Evolutionary conservation across 1,140 invertebrate genomes (phyloP).

Genomic region (Phortica variegata): DNA sequence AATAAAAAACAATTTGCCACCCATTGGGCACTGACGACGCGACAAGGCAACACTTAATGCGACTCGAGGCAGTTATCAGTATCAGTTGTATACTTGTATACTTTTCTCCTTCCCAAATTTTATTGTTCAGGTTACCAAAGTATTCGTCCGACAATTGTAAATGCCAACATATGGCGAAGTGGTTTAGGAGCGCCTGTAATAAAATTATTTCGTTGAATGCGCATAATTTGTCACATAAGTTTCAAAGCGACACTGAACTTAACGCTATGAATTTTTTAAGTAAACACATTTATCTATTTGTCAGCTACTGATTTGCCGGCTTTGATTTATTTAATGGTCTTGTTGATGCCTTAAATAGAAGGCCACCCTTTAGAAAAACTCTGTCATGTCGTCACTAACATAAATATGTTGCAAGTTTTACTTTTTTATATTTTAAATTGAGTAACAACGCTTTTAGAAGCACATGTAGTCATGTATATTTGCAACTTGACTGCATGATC

Average conservation of each 20-base stretch:
- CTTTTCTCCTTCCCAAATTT: too few relatives aligned
- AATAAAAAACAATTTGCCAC: conserved; percentile 58
- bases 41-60: conserved; percentile 46
- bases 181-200: conserved; percentile 41
- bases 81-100: conserved; percentile 9
- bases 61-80: conserved; percentile 24
- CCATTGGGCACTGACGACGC: conserved; percentile 54
- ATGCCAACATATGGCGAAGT: conserved; percentile 49
- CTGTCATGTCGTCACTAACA: too few relatives aligned
- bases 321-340: too few relatives aligned
- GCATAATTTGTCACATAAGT: conserved; percentile 52
- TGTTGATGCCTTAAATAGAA: too few relatives aligned
- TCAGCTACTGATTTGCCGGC: conserved; percentile 33
- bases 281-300: conserved; percentile 49
- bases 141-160: conserved; percentile 19
- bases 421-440: too few relatives aligned
- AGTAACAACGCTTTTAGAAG: too few relatives aligned
- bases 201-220: conserved; percentile 53
- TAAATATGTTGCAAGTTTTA: too few relatives aligned
- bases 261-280: conserved; percentile 32
- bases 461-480: too few relatives aligned
- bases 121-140: conserved; percentile 2
- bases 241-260: conserved; percentile 13
- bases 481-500: too few relatives aligned
- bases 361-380: too few relatives aligned